Evolutionary conservation across 2,888 invertebrate genomes (phyloP), one percentile per base, ranked within the genome.

Genomic region (Hypercompe scribonia): DNA sequence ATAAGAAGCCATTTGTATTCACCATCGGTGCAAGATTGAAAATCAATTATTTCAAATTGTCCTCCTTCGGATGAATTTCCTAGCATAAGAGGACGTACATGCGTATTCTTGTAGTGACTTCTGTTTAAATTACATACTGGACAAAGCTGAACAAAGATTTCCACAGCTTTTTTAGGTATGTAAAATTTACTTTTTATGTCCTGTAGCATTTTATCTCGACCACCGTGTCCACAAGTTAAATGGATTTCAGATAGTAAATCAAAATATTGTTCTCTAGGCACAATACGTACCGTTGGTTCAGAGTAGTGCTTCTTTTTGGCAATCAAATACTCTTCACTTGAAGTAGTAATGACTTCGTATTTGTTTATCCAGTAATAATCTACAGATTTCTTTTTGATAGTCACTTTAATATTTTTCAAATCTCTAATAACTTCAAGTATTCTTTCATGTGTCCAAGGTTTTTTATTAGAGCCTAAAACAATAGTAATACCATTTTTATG

Each of bases 151-250:
- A 75, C 75, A 63, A 54, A 75, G 13, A 78, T 68, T 28, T 70
- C 70, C 24, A 78, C 63, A 24, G 78, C 78, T 65, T 78, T 78
- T 61, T 72, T 78, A 15, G 78, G 78, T 50, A 78, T 78, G 61
- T 72, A 74, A n/a, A 65, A 78, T 78, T 46, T 74, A 21, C 42
- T 68, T 66, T 72, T 74, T 34, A 68, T 21, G 3, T 15, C 31
- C 3, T 28, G 31, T 10, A 72, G 13, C 31, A 78, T 72, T 74
- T 74, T 74, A 34, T 78, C 78, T 58, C 74, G 72, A 1, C 75
- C 78, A 3, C 78, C 74, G 39, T 78, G 78, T 15, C 54, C 63
- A 24, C 70, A 68, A 15, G 50, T 24, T 39, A 15, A n/a, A 54
- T 78, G 78, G 0, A 68, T 58, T 46, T 70, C 58, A 28, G 46